phyloP scores from a whole-genome alignment of 2,888 invertebrate species.

The Temnothorax unifasciatus region DNA sequence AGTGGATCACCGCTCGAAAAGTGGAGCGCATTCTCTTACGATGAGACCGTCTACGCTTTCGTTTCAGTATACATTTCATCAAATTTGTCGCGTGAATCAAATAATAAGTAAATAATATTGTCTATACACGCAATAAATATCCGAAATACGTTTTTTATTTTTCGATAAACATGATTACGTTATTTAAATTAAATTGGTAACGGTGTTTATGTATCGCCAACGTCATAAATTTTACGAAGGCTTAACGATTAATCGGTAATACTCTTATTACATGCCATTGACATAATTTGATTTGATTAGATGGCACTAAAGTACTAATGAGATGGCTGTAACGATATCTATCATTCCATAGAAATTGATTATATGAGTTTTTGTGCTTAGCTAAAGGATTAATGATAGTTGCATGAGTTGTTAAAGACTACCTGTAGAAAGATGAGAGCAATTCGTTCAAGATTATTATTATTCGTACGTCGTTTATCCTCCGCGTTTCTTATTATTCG shows the following conservation, averaged over 20 bases:
- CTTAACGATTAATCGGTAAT: conserved; percentile 10
- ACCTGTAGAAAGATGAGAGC: conserved; percentile 37
- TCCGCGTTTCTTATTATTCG: conserved; percentile 60
- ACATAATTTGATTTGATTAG: conserved; percentile 40
- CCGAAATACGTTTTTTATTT: not conserved
- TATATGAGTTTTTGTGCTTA: conserved; percentile 29
- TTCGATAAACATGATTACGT: not conserved
- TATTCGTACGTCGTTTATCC: conserved; percentile 47
- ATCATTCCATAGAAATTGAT: conserved; percentile 33
- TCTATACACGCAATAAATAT: not conserved
- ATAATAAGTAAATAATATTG: not conserved
- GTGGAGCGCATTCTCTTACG: not conserved
- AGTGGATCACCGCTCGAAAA: not conserved
- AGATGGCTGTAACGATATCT: conserved; percentile 37
- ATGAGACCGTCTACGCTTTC: not conserved
- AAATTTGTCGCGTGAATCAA: not conserved
- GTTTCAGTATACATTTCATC: not conserved
- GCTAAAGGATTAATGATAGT: conserved; percentile 41
- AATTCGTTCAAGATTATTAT: conserved; percentile 47
- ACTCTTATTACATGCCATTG: conserved; percentile 17
- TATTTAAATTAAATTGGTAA: not conserved
- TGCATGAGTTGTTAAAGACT: conserved; percentile 45
- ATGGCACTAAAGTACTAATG: conserved; percentile 37
- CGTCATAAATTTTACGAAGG: conserved; percentile 18
- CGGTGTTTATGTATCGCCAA: conserved; percentile 2